These are phyloP conservation scores for Hipposideros armiger DNA, from an alignment of 2,113 vertebrate genomes.

Conservation along the genomic window DNA sequence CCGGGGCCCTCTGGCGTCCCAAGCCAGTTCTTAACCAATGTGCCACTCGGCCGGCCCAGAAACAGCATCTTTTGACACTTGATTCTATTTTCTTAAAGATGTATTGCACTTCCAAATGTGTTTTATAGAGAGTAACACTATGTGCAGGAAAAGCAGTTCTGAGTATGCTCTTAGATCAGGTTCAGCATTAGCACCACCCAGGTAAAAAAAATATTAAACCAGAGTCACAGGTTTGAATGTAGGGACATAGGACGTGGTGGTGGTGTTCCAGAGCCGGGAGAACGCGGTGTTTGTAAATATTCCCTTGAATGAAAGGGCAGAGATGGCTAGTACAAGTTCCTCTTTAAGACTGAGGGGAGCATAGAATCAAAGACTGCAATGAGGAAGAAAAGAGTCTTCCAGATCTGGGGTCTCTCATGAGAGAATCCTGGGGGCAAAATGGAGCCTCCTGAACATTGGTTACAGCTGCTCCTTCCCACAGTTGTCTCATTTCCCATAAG, in stretches of 20 bases:
- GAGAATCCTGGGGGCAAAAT: not conserved
- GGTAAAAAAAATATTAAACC: not conserved
- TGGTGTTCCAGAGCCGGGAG: not conserved
- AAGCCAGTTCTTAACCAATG: no score
- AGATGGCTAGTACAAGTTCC: not conserved
- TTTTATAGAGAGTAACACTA: not conserved
- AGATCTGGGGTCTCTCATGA: fast-evolving
- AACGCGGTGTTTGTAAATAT: not conserved
- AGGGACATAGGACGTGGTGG: not conserved
- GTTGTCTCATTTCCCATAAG: not conserved
- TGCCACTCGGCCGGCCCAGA: no score
- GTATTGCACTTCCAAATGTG: not conserved
- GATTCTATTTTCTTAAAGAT: conserved; percentile 46
- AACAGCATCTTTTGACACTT: not conserved
- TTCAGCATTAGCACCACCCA: not conserved
- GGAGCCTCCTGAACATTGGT: not conserved
- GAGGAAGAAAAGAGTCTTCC: not conserved
- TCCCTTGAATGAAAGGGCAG: not conserved
- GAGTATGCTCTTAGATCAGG: not conserved
- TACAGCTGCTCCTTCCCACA: not conserved
- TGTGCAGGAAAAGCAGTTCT: not conserved
- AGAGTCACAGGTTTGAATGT: not conserved
- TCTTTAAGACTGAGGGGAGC: not conserved
- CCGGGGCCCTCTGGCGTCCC: no score
- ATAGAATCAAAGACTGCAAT: not conserved